These are phyloP conservation scores for Noctua pronuba DNA, from an alignment of 2,888 invertebrate species.

Conservation along the genomic window DNA sequence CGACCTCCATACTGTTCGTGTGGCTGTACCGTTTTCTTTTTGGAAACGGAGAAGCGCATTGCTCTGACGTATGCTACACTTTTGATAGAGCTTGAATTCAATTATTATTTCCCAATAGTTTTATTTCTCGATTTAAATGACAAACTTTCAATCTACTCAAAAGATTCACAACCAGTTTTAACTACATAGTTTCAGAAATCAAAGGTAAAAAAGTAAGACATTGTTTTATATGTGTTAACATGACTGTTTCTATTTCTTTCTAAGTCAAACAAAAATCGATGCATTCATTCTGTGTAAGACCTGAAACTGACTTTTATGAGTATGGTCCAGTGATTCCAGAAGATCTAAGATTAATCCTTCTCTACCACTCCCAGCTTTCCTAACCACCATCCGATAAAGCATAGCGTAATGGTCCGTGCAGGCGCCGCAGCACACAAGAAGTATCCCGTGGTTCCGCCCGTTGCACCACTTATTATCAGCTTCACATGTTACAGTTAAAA, in stretches of 20 bases:
- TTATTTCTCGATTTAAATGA: not conserved
- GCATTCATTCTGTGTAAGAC: not conserved
- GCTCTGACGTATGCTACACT: not conserved
- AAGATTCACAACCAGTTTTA: not conserved
- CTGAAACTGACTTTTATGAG: not conserved
- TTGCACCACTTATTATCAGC: conserved; percentile 34
- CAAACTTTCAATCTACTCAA: not conserved
- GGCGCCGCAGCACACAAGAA: conserved; percentile 51
- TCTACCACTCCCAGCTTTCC: not conserved
- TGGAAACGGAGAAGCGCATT: not conserved
- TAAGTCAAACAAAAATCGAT: not conserved
- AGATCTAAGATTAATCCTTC: not conserved
- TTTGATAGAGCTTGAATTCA: not conserved
- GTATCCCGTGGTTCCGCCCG: conserved; percentile 41
- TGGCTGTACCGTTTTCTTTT: not conserved
- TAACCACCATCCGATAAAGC: conserved; percentile 24
- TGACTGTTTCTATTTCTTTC: not conserved
- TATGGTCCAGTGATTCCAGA: not conserved
- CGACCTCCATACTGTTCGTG: not conserved
- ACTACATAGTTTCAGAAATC: not conserved
- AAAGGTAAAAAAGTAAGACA: not conserved
- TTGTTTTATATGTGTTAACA: not conserved
- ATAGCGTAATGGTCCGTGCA: conserved; percentile 52
- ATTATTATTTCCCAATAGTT: not conserved
- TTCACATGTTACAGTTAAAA: conserved; percentile 1